Percentiles rank a stretch among this genome's conserved stretches.
These are phyloP conservation scores for Xanthorhoe spadicearia DNA, from an alignment of 2,888 invertebrate species.

Conservation along the genomic window DNA sequence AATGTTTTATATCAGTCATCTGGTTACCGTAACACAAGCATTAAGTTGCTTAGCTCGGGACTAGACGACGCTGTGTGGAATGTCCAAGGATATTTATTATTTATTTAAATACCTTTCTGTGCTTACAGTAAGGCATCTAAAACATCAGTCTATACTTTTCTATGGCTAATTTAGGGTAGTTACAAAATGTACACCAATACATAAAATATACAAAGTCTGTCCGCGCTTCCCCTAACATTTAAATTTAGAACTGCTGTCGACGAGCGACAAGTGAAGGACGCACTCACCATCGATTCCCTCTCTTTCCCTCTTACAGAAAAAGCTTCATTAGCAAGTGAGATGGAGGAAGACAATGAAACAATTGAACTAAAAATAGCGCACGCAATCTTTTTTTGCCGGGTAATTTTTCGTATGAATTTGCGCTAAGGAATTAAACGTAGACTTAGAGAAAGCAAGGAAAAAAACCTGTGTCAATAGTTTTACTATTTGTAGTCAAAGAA, in stretches of 20 bases:
- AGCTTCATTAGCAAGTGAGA: neutral
- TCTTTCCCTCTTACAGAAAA: slow-evolving; percentile 48
- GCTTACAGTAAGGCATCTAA: neutral
- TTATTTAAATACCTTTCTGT: no score
- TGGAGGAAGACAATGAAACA: slow-evolving; percentile 50
- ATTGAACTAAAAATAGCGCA: slow-evolving; percentile 75
- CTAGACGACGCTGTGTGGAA: no score
- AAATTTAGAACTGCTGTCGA: slow-evolving; percentile 43
- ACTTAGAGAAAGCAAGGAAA: neutral
- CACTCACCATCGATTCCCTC: slow-evolving; percentile 54
- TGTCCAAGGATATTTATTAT: no score
- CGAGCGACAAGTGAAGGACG: slow-evolving; percentile 79
- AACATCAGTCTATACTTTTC: neutral
- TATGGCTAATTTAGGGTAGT: slow-evolving; percentile 5
- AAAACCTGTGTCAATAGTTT: slow-evolving; percentile 30
- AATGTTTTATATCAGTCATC: no score
- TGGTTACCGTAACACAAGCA: no score
- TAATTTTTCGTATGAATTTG: slow-evolving; percentile 53
- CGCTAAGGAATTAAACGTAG: slow-evolving; percentile 21
- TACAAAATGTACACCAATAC: neutral
- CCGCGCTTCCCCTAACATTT: slow-evolving; percentile 17
- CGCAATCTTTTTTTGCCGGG: slow-evolving; percentile 66
- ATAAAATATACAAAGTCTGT: neutral
- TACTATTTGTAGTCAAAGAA: no score
- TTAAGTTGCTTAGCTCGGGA: no score